Base-by-base conservation (phyloP, 2,888 invertebrate genomes). In the Creontiades dilutus region DNA sequence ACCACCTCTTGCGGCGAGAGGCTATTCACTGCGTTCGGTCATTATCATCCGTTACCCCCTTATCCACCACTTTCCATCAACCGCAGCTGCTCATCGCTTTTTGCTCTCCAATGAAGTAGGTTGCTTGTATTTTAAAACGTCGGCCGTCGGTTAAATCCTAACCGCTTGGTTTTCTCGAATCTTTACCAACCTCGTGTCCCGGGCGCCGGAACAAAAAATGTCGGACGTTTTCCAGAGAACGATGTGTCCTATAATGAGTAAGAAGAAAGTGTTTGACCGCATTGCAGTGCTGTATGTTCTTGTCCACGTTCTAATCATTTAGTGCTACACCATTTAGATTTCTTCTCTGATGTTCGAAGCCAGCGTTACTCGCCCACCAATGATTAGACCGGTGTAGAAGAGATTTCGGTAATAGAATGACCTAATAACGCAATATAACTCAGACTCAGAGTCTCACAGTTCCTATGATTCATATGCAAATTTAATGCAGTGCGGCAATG, bases 1-100 rank as follows among this genome's bases (percentile, higher is more conserved):
- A 16, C 46, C 78, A 28, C 28, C 76, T 76, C 78, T 78, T 47
- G 47, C 19, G 78, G 37, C 78, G 16, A 78, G 78, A 78, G 78
- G 28, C 61, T n/a, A 61, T 61, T 61, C 61, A 61, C 61, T 52
- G 68, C 47, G 46, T 46, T 37, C 78, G 47, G 78, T 78, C 78
- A 78, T 78, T 78, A 78, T 78, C 78, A 78, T 78, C 47, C 37
- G n/a, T 78, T 78, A 78, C 47, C 78, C 37, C 46, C n/a, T 28
- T 19, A 13, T n/a, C 14, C 78, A 46, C 28, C 13, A 37, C 78
- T 78, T 78, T 78, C 37, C 46, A 46, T 78, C 78, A 37, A n/a
- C 78, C 78, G n/a, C 47, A 78, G 78, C 37, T 78, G 37, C 46
- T 11, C 16, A 46, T 47, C 68, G 23, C 78, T 78, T 78, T 78